Evolutionary conservation across 2,797 vertebrate species (phyloP).

Genomic region (Nothura maculosa): DNA sequence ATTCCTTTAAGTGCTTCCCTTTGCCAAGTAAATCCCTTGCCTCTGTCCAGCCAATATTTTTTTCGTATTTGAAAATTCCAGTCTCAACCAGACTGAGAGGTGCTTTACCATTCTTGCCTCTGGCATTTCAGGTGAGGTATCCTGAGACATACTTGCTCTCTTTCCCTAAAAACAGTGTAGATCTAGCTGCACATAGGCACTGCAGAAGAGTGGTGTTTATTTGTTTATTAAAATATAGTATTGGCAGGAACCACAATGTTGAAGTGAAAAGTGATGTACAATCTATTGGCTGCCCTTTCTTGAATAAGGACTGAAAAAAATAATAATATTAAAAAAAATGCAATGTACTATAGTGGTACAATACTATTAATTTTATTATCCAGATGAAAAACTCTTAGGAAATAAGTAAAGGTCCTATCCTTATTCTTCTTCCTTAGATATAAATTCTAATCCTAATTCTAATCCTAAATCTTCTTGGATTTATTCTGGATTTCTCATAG

Average conservation of each 20-base stretch:
- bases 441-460: too few relatives aligned
- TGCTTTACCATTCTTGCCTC: neutral
- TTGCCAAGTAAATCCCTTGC: neutral
- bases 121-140: neutral
- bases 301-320: neutral
- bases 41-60: neutral
- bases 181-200: neutral
- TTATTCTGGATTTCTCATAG: neutral
- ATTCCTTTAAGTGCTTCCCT: neutral
- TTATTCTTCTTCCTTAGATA: neutral
- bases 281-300: neutral
- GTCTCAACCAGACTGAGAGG: neutral
- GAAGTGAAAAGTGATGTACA: accelerated
- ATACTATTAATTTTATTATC: neutral
- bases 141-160: neutral
- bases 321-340: accelerated
- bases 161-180: neutral
- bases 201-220: neutral
- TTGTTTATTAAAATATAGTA: neutral
- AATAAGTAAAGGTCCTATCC: neutral
- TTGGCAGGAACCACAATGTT: neutral
- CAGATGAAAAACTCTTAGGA: neutral
- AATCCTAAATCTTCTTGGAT: neutral
- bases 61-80: neutral
- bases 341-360: neutral